Conservation (phyloP, 2,888 invertebrate genomes). For the Microctonus brassicae region DNA sequence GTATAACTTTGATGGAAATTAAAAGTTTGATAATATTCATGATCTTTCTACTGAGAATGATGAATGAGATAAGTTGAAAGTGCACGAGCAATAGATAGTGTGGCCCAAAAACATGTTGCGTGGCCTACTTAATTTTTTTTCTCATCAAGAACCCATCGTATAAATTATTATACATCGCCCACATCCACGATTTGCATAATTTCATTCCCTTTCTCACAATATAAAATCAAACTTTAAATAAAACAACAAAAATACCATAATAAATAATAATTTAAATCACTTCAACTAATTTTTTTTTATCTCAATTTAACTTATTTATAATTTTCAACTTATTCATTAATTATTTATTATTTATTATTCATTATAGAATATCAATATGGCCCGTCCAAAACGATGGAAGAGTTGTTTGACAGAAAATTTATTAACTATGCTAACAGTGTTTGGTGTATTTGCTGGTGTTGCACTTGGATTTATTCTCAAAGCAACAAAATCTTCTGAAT, state of each 20-base stretch:
- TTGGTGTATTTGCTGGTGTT: constrained; percentile 73
- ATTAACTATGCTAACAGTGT: constrained; percentile 74
- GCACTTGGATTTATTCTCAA: constrained; percentile 72
- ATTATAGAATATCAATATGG: constrained; percentile 47
- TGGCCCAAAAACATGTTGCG: not conserved
- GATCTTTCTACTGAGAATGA: too few relatives aligned
- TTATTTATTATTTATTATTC: not conserved
- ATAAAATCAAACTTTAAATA: not conserved
- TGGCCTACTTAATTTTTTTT: constrained; percentile 18
- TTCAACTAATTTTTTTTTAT: not conserved
- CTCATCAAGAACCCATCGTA: not conserved
- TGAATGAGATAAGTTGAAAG: not conserved
- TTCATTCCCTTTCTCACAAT: not conserved
- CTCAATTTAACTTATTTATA: not conserved
- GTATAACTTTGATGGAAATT: too few relatives aligned
- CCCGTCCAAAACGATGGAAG: constrained; percentile 57
- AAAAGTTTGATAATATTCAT: too few relatives aligned
- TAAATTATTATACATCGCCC: not conserved
- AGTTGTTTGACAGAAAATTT: constrained; percentile 67
- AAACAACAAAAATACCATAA: too few relatives aligned
- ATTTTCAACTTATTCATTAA: not conserved
- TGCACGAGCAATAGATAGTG: not conserved
- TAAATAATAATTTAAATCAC: too few relatives aligned
- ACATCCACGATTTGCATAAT: not conserved
- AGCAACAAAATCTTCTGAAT: constrained; percentile 61